A percentile compares a stretch with the other conserved stretches of the same genome.
Conservation (phyloP, 1,140 invertebrate species). For the Acromyrmex charruanus region DNA sequence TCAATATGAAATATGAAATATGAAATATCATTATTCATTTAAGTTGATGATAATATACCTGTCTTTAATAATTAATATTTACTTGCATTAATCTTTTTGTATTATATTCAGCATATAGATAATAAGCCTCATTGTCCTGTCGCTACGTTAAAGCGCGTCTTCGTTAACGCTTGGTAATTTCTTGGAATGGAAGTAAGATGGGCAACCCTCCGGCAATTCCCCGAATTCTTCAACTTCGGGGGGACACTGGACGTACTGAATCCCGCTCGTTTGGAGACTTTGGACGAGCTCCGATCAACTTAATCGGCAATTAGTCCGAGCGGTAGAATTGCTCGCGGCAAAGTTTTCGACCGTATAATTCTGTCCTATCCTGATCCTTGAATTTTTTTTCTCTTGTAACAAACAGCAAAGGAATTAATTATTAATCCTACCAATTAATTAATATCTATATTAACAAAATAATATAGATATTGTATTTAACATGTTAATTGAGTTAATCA, state of each 20-base stretch:
- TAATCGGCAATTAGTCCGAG: conserved; percentile 10
- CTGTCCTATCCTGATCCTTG: not conserved
- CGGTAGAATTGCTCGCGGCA: not conserved
- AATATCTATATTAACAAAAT: not conserved
- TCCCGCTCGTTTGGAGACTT: conserved; percentile 31
- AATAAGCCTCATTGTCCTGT: not conserved
- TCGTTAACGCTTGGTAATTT: not conserved
- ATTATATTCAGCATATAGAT: not conserved
- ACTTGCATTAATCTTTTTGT: not conserved
- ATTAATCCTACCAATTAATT: not conserved
- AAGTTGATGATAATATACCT: not conserved
- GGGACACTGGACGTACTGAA: conserved; percentile 13
- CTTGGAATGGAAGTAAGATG: not conserved
- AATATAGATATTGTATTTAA: not conserved
- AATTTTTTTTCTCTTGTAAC: not conserved
- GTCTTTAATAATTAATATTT: not conserved
- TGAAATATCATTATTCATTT: too few relatives aligned
- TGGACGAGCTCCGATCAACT: not conserved
- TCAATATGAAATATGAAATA: too few relatives aligned
- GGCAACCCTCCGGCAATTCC: conserved; percentile 1
- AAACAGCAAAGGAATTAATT: not conserved
- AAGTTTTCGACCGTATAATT: not conserved
- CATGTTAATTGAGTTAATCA: not conserved
- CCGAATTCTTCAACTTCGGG: conserved; percentile 35
- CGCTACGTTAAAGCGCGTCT: not conserved